phyloP scores from a whole-genome alignment of 2,888 invertebrate species.

The Eristalis pertinax region DNA sequence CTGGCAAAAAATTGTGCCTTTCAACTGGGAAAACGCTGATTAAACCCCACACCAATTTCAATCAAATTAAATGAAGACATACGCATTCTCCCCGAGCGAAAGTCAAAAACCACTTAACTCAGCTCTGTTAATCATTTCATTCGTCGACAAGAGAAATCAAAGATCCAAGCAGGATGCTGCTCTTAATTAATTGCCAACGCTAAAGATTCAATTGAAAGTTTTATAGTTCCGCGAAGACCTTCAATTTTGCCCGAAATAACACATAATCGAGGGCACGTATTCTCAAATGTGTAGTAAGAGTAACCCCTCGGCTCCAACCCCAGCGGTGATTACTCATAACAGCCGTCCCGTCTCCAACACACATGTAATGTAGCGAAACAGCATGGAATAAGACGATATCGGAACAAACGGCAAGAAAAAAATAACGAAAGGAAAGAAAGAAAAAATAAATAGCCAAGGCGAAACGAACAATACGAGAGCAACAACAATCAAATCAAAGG shows the following conservation, averaged over 20 bases:
- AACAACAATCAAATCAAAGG: constrained; percentile 50
- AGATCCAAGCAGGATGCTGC: constrained; percentile 22
- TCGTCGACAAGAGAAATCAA: constrained; percentile 33
- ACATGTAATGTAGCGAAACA: constrained; percentile 42
- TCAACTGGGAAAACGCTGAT: not conserved
- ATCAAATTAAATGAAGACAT: not conserved
- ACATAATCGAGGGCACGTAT: constrained; percentile 39
- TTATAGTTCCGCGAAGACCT: constrained; percentile 41
- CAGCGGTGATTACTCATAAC: constrained; percentile 40
- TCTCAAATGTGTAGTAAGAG: constrained; percentile 44
- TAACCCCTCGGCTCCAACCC: constrained; percentile 23
- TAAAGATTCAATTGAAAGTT: constrained; percentile 53
- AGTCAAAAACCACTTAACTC: constrained; percentile 1
- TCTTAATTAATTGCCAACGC: constrained; percentile 35
- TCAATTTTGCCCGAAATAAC: constrained; percentile 24
- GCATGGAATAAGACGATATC: constrained; percentile 35
- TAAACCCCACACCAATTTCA: not conserved
- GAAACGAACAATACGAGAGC: constrained; percentile 15
- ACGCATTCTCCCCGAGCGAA: not conserved
- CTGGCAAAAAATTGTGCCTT: not conserved
- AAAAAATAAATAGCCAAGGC: constrained; percentile 23
- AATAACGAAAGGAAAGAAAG: too few relatives aligned
- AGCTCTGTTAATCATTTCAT: constrained; percentile 39
- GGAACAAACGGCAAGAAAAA: not conserved
- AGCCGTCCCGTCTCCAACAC: constrained; percentile 18